Evolutionary conservation across 2,113 vertebrate species (phyloP), one percentile per base, ranked within the genome.

Genomic region (Coptodon bakossiorum): DNA sequence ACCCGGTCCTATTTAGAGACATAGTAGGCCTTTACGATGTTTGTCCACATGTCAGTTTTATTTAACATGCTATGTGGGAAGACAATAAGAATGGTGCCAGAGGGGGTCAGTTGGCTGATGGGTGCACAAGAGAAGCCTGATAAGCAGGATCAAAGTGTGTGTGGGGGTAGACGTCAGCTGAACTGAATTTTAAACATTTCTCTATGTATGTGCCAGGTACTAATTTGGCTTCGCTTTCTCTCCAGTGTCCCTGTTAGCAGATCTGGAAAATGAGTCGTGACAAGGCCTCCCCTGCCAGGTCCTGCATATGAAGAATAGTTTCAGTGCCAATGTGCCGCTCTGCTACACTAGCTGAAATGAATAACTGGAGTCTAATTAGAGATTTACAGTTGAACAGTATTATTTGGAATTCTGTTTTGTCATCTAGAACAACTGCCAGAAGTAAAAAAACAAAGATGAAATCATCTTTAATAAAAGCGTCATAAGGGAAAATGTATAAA

Each of bases 11-110:
- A 3, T n/a, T 53, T 9, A 68, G 29, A 83, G 24, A 86, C n/a
- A 13, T 52, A 31, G 59, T 43, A 71, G 89, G 57, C 45, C 80
- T 50, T 59, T 9, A 13, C 29, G 38, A 17, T 88, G 93, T 95
- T 95, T 94, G 85, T 82, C 89, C 91, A 91, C 86, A 83, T 94
- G 90, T 92, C 89, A 76, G 82, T 86, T 82, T 86, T 56, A 76
- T 94, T 92, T 89, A 61, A 85, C 84, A 7, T n/a, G 3, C 6
- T 89, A 86, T 92, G 43, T 95, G 59, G 81, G 79, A 85, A 91
- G 81, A 91, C 71, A 89, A 83, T 88, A 87, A 76, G 9, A 82
- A 43, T 36, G 79, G 34, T 66, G 12, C 29, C 3, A 5, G 27
- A 71, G 43, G 82, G 81, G 81, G 76, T 50, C 59, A 50, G n/a